phyloP scores from a whole-genome alignment of 2,888 invertebrate genomes.

The Orthosia cruda region DNA sequence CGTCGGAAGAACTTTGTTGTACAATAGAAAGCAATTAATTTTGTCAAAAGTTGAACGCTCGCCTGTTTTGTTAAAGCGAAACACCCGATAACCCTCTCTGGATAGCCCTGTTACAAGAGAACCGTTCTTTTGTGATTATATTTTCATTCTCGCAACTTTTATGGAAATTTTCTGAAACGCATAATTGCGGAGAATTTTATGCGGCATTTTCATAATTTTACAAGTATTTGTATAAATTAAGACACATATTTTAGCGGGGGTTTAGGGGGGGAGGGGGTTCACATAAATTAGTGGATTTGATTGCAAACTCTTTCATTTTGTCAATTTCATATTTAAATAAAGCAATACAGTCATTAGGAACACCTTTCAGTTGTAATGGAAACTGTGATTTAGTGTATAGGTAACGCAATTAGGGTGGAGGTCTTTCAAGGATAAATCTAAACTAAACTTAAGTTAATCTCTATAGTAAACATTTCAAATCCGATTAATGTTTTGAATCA shows the following conservation, averaged over 20 bases:
- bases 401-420: too few relatives aligned
- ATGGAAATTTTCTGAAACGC: constrained; percentile 8
- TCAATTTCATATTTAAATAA: too few relatives aligned
- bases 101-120: constrained; percentile 22
- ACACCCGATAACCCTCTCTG: constrained; percentile 28
- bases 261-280: too few relatives aligned
- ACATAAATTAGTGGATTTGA: too few relatives aligned
- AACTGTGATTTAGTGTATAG: too few relatives aligned
- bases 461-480: background rate
- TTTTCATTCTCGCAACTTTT: constrained; percentile 31
- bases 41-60: constrained; percentile 58
- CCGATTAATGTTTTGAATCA: background rate
- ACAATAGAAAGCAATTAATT: constrained; percentile 68
- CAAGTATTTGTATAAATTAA: constrained; percentile 3
- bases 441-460: too few relatives aligned
- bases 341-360: too few relatives aligned
- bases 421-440: background rate
- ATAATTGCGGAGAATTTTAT: constrained; percentile 17
- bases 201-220: constrained; percentile 7
- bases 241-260: background rate
- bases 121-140: constrained; percentile 39
- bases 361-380: too few relatives aligned
- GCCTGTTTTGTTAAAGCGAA: constrained; percentile 53
- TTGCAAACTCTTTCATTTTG: too few relatives aligned
- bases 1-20: constrained; percentile 49